Evolutionary conservation across 64 coral and sea anemone genomes (phyloP), one percentile per base, ranked within the genome.

Genomic region (Montipora cactus): DNA sequence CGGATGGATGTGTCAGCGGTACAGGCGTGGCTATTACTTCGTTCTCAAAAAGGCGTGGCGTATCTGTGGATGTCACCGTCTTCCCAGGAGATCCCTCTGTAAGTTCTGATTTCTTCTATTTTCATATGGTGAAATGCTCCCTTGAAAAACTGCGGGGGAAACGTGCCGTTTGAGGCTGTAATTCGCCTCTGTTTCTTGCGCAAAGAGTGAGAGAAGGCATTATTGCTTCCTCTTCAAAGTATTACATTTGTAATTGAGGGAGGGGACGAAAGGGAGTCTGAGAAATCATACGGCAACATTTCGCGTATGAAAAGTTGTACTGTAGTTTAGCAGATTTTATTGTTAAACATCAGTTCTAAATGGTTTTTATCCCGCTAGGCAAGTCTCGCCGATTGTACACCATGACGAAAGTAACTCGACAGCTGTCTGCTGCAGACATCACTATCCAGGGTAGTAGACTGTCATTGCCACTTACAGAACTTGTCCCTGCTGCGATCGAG

Each of bases 1-100:
- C 73, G 96, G 89, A 8, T 92, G 88, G 68, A 98, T 98, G 96
- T 95, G 96, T 59, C 89, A 91, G 49, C 93, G 93, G 18, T 98
- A 98, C 82, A 89, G 93, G 57, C 85, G 70, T 67, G 93, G 93
- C 59, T 98, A 98, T 61, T 1, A 64, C 8, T 80, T 90, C 58
- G 93, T 87, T 7, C 59, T 98, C 71, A 94, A 94, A 49, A 66
- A 79, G 53, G 84, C 83, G 28, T 49, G 91, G 19, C 73, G 67
- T 67, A 14, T 92, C 7, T 98, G 92, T 78, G 89, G 93, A 73
- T 84, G 84, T 2, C 91, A 91, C 48, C 80, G 67, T 44, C 88
- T 81, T 1, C 16, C 46, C 44, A 84, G 76, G 58, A 76, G 73
- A 55, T 48, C 80, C 25, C 87, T 89, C 4, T 83, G 95, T 96